Base-by-base conservation (phyloP, 92 coral and sea anemone genomes). In the Porites evermanni region DNA sequence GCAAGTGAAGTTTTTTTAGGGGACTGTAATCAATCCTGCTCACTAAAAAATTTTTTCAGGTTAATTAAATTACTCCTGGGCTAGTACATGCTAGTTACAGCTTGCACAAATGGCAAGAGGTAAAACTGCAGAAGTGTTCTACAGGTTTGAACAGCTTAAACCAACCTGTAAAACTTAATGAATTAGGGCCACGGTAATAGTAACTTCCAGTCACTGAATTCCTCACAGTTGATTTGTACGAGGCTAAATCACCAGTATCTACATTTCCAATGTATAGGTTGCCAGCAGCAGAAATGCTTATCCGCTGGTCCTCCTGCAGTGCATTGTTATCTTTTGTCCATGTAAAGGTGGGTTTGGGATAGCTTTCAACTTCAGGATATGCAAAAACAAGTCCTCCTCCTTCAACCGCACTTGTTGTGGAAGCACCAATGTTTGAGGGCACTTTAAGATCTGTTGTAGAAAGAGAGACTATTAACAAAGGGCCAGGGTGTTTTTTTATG, bases 231-330 rank as follows among this genome's bases (percentile, higher is more conserved):
- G 93, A 97, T 3, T 78, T 23, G 59, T 97, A 97, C 65, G 1
- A 53, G 6, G 91, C 98, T 18, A 91, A 87, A 89, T 97, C 98
- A 44, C 54, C 61, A 5, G 74, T 66, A 47, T 83, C 79, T 19
- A 93, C 82, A 56, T 88, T 79, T n/a, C 94, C 98, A 86, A 97
- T 90, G 79, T 95, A 97, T 17, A 97, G 87, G 72, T 97, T 94
- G 2, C 99, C 99, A 29, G 79, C 84, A 51, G 84, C 85, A 6
- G 99, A 95, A 53, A 97, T 81, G 80, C 98, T 93, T 56, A 95
- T 84, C 64, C 97, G 90, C 0, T 80, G 65, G 20, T 74, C 44
- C 91, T 97, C 99, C 18, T 17, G 16, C 23, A 97, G 51, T 19
- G 68, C 44, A 12, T 2, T 29, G 23, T 90, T 92, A 80, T 24